Evolutionary conservation across 1,140 invertebrate genomes (phyloP).

Genomic region (Ganaspis sp.): DNA sequence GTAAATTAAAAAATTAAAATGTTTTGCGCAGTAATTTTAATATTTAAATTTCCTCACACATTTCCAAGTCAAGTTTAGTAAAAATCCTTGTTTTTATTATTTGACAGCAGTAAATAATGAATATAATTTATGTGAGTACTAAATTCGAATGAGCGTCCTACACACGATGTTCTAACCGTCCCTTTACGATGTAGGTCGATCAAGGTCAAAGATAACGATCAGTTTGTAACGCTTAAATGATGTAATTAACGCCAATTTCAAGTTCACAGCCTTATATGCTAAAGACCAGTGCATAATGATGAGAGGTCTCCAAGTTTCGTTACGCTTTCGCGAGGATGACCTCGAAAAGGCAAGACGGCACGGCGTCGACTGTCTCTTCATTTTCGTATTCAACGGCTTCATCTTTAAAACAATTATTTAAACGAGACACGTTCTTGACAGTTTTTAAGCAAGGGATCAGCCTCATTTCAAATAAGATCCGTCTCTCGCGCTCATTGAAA

Average conservation of each 20-base stretch:
- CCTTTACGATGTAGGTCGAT: background rate
- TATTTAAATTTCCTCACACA: too few species aligned
- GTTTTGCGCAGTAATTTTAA: too few species aligned
- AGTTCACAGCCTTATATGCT: constrained; percentile 7
- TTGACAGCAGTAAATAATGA: background rate
- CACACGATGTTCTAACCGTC: background rate
- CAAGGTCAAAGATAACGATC: constrained; percentile 3
- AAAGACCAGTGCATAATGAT: constrained; percentile 25
- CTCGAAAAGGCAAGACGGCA: constrained; percentile 40
- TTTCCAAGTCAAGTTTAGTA: background rate
- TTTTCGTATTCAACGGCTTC: constrained; percentile 43
- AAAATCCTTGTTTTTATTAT: too few species aligned
- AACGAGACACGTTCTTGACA: constrained; percentile 55
- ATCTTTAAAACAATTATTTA: constrained; percentile 48
- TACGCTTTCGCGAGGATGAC: constrained; percentile 44
- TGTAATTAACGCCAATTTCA: constrained; percentile 22
- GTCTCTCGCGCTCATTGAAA: constrained; percentile 71
- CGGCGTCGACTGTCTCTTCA: constrained; percentile 25
- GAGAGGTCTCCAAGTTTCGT: constrained; percentile 41
- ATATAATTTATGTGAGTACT: background rate
- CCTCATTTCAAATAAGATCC: constrained; percentile 45
- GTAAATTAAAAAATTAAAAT: too few species aligned
- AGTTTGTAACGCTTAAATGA: background rate
- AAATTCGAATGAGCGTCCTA: background rate
- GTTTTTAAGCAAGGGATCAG: constrained; percentile 52